Conservation (phyloP, 2,797 vertebrate genomes). For the Pithecia hirsuta region DNA sequence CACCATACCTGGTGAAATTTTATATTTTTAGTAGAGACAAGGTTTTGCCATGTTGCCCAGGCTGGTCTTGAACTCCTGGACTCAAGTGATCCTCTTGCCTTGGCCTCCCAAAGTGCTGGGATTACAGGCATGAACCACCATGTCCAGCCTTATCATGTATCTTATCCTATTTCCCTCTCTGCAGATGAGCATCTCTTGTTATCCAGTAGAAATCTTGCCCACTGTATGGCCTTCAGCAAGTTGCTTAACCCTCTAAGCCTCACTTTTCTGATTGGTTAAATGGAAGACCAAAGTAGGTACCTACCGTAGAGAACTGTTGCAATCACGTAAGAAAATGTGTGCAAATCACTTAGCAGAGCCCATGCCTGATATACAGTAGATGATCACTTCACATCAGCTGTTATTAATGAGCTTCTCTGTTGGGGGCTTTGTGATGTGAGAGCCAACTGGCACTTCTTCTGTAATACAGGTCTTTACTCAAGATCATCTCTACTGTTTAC, state of each 20-base stretch:
- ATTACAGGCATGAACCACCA: too few relatives aligned
- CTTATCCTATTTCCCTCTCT: not conserved
- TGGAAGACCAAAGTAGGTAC: not conserved
- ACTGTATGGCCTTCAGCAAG: not conserved
- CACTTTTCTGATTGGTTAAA: not conserved
- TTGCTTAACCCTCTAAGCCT: not conserved
- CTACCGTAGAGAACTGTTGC: not conserved
- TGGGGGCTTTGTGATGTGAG: not conserved
- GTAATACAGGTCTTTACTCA: not conserved
- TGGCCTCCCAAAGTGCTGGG: too few relatives aligned
- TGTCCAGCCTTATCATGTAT: too few relatives aligned
- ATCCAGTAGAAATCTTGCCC: not conserved
- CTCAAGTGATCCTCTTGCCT: too few relatives aligned
- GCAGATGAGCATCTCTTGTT: not conserved
- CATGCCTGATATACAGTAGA: not conserved
- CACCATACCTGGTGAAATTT: too few relatives aligned
- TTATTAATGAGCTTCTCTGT: not conserved
- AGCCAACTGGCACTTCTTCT: not conserved
- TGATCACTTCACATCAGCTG: not conserved
- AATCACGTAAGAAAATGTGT: not conserved
- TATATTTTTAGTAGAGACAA: too few relatives aligned
- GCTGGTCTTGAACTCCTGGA: too few relatives aligned
- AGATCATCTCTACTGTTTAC: not conserved
- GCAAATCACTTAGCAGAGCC: too few relatives aligned
- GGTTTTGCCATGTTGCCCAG: too few relatives aligned